Evolutionary conservation across 2,797 vertebrate genomes (phyloP), one percentile per base, ranked within the genome.

Genomic region (Sparidentex hasta): DNA sequence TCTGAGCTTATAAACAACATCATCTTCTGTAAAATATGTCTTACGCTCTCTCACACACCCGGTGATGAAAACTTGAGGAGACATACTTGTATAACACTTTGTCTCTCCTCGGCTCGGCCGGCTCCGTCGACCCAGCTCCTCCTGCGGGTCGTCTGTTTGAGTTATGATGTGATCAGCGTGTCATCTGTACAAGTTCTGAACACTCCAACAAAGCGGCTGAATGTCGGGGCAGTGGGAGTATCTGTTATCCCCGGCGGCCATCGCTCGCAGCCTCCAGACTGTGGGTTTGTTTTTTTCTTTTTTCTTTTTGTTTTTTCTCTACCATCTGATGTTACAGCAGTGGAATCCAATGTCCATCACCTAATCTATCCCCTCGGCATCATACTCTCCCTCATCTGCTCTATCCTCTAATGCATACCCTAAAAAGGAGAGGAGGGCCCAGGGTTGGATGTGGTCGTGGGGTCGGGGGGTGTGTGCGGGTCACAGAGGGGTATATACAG

Each of bases 381-480:
- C 83, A 52, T 46, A 17, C 23, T 69, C 58, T 59, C 76, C 65
- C 80, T 84, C 65, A 73, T 79, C 81, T 3, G 4, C n/a, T 76
- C 86, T 74, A 14, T 82, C 88, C 85, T 93, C 90, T 65, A 72
- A 87, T 65, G 74, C 90, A 91, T 91, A 74, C 44, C 95, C 95
- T 94, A 94, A 96, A 95, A 95, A 94, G 95, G 95, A 91, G 63
- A 4, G 82, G 83, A 78, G 83, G 83, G 85, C 80, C 62, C 62
- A 84, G 85, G 88, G 83, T 87, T 85, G 91, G 90, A 66, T 85
- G 86, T 89, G 83, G 74, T 55, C 11, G 20, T 71, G 76, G 77
- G 68, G 70, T 77, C 23, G 25, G 47, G 71, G 82, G 86, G 82
- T 65, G 71, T 83, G 81, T 75, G 76, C 43, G 78, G 83, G 85